Evolutionary conservation across 37 sponge, comb jelly and placozoan species (phyloP).

Genomic region (Aplysina aerophoba): DNA sequence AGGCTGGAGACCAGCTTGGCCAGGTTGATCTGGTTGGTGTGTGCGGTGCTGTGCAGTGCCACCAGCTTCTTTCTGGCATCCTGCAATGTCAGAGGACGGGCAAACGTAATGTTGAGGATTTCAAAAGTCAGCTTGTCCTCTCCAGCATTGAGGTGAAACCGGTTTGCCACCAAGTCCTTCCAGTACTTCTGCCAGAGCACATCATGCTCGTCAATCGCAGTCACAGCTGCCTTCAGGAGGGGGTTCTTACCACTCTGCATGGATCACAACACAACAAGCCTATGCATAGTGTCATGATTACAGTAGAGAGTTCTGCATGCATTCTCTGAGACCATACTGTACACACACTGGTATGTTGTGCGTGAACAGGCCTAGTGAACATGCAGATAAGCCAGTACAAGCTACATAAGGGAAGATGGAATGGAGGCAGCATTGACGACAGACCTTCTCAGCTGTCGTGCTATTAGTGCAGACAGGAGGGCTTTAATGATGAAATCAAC

Average conservation of each 20-base stretch:
- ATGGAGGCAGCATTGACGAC: too few species aligned
- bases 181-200: slow-evolving; percentile 64
- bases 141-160: slow-evolving; percentile 50
- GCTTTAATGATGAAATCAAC: too few species aligned
- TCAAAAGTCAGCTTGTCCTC: slow-evolving; percentile 31
- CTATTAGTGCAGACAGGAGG: too few species aligned
- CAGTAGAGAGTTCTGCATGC: too few species aligned
- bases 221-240: slow-evolving; percentile 19
- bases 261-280: too few species aligned
- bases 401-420: too few species aligned
- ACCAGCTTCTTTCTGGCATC: slow-evolving; percentile 35
- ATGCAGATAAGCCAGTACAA: too few species aligned
- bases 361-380: too few species aligned
- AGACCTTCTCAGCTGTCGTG: too few species aligned
- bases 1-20: slow-evolving; percentile 65
- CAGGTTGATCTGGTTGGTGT: slow-evolving; percentile 71
- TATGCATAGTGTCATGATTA: too few species aligned
- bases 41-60: slow-evolving; percentile 55
- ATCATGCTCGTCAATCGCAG: slow-evolving; percentile 33
- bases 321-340: too few species aligned
- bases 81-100: slow-evolving; percentile 29
- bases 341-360: too few species aligned
- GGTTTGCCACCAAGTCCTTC: slow-evolving; percentile 59
- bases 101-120: slow-evolving; percentile 49
- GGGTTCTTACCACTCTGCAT: not conserved